Conservation (phyloP, 1,140 invertebrate species). For the Drosophila prosaltans region DNA sequence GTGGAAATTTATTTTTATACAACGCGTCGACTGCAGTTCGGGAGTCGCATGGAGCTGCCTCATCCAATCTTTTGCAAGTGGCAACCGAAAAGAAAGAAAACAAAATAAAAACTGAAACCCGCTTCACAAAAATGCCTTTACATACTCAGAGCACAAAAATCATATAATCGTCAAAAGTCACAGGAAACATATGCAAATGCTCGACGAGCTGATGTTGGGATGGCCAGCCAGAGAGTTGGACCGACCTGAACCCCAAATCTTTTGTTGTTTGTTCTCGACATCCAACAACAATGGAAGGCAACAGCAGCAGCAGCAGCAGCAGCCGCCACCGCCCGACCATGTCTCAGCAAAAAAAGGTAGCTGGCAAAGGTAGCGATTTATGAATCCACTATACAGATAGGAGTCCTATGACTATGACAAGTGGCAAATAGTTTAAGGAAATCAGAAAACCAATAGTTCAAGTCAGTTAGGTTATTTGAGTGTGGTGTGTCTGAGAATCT, state of each 20-base stretch:
- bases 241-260: slow-evolving; percentile 43
- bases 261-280: slow-evolving; percentile 71
- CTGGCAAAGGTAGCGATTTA: slow-evolving; percentile 65
- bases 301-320: slow-evolving; percentile 22
- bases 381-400: slow-evolving; percentile 37
- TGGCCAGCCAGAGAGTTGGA: slow-evolving; percentile 22
- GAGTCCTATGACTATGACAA: background rate
- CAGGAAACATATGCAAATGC: slow-evolving; percentile 82
- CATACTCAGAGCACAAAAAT: slow-evolving; percentile 65
- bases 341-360: slow-evolving; percentile 62
- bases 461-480: too few species aligned
- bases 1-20: slow-evolving; percentile 79
- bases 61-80: slow-evolving; percentile 66
- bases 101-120: slow-evolving; percentile 72
- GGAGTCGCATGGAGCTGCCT: slow-evolving; percentile 28
- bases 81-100: slow-evolving; percentile 29
- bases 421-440: too few species aligned
- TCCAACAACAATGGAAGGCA: slow-evolving; percentile 66
- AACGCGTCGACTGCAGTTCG: slow-evolving; percentile 68
- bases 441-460: too few species aligned
- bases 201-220: slow-evolving; percentile 37
- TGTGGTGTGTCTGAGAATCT: too few species aligned
- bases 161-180: slow-evolving; percentile 82
- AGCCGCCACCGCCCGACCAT: slow-evolving; percentile 41
- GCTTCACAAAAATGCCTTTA: slow-evolving; percentile 34